Base-by-base conservation (phyloP, 2,113 vertebrate species). In the Upupa epops region DNA sequence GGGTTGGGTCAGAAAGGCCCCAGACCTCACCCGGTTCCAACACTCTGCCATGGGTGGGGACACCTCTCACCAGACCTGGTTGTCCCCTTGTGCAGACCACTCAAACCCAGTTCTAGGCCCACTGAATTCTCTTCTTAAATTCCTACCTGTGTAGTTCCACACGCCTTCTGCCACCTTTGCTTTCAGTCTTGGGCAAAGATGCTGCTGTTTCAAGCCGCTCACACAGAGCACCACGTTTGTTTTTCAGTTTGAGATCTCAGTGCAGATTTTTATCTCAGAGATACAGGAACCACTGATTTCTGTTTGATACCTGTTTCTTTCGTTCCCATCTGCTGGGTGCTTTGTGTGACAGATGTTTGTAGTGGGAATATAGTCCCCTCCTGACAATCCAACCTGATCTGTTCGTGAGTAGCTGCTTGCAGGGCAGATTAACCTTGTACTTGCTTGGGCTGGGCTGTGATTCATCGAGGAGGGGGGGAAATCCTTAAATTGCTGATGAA, bases 201-300 rank as follows among this genome's bases (percentile, higher is more conserved):
- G 40, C 4, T 81, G 40, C 32, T 79, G 28, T 34, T 88, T 72
- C 26, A 12, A 19, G 40, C 40, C 10, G 55, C 49, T 20, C 54
- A 37, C 17, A 8, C 6, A 9, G 17, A 52, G 29, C n/a, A 28
- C 46, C 9, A 2, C 0, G 1, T 18, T 71, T 36, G 3, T 13
- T 20, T 78, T 37, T 5, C 8, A 1, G 18, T 29, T 52, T 40
- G 36, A 70, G 36, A 32, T 42, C 2, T 42, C 17, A 42, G 24
- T 15, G 36, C 31, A 48, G 55, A 51, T 29, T 61, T 65, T 69
- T 49, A n/a, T 61, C 52, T 69, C 36, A n/a, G 7, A 36, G 3
- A 25, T 80, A 24, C 65, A 84, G 85, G 86, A 86, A 70, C 40
- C 40, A 42, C 40, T 15, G 11, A 42, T 11, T 42, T 42, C 40